Base-by-base conservation (phyloP, 1,140 invertebrate genomes). In the Panagrolaimus sp. region DNA sequence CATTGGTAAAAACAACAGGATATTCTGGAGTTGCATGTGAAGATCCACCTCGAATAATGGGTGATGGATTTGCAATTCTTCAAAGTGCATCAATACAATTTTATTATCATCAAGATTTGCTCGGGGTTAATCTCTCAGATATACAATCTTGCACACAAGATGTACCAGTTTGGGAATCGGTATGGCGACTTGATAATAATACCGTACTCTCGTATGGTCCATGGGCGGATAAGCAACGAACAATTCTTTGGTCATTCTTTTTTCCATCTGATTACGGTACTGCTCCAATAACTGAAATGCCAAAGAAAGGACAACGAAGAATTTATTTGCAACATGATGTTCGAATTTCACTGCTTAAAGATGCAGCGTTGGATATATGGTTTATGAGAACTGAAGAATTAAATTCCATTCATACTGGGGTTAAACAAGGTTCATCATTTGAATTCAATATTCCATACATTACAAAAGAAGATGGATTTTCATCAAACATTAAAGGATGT, bases 201-300 rank as follows among this genome's bases (percentile, higher is more conserved):
- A 98, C 95, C 47, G 92, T 97, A 83, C 93, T 97, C 76, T 95
- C 93, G 84, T 97, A 96, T 80, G 95, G 95, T 1, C 94, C 96
- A 5, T 98, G 94, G 94, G 94, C 93, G 7, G 95, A 98, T 84
- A 87, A 94, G 48, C 95, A 98, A 84, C 87, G 94, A 69, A 94
- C 96, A 84, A 89, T 94, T 84, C 85, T 98, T 17, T 97, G 92
- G 84, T 93, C 90, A 85, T 96, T 97, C 83, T 98, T 98, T 83
- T 96, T 92, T 83, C 94, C 95, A 4, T 90, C 90, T 70, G 91
- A 93, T 84, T 88, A 90, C 77, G 73, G 48, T 66, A 71, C 64
- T 21, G 38, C 32, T 14, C 43, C 75, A 6, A 65, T 78, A 6
- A 83, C 81, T 15, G 73, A 71, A 43, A 68, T 82, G 77, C 81